A percentile compares a stretch with the other conserved stretches of the same genome.
phyloP scores from a whole-genome alignment of 2,797 vertebrate species.

The Sebastes kiyomatsui region DNA sequence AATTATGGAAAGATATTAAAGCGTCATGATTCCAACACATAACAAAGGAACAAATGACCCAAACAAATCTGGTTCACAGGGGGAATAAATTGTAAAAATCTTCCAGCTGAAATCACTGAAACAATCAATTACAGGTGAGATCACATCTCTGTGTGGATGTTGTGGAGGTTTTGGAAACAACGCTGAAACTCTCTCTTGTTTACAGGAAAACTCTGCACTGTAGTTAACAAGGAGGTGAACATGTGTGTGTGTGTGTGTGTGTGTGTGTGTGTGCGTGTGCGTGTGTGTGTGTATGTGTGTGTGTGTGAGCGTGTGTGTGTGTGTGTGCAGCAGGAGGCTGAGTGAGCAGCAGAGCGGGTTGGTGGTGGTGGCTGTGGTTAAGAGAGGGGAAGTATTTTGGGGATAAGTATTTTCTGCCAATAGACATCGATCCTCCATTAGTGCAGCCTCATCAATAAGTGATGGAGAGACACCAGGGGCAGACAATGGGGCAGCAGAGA shows the following conservation, averaged over 20 bases:
- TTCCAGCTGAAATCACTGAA: background rate
- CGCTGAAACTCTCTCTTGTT: background rate
- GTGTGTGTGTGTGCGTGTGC: background rate
- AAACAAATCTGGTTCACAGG: background rate
- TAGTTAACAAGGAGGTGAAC: background rate
- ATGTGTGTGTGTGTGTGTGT: background rate
- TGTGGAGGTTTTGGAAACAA: background rate
- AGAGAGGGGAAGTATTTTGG: slow-evolving; percentile 55
- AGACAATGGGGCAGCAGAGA: slow-evolving; percentile 69
- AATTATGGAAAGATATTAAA: background rate
- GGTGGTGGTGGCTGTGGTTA: slow-evolving; percentile 26
- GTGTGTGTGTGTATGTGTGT: background rate
- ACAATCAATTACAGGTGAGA: background rate
- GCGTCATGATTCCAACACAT: background rate
- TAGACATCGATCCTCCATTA: slow-evolving; percentile 79
- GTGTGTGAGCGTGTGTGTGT: background rate
- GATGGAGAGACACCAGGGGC: slow-evolving; percentile 66
- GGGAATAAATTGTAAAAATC: background rate
- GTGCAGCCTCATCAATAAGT: slow-evolving; percentile 78
- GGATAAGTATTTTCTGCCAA: slow-evolving; percentile 64
- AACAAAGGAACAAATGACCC: background rate
- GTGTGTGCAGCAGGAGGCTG: background rate
- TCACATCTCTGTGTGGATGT: background rate
- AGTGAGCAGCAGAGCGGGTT: slow-evolving; percentile 18
- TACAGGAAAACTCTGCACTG: background rate